phyloP scores from a whole-genome alignment of 2,797 vertebrate species.

The Takifugu rubripes region DNA sequence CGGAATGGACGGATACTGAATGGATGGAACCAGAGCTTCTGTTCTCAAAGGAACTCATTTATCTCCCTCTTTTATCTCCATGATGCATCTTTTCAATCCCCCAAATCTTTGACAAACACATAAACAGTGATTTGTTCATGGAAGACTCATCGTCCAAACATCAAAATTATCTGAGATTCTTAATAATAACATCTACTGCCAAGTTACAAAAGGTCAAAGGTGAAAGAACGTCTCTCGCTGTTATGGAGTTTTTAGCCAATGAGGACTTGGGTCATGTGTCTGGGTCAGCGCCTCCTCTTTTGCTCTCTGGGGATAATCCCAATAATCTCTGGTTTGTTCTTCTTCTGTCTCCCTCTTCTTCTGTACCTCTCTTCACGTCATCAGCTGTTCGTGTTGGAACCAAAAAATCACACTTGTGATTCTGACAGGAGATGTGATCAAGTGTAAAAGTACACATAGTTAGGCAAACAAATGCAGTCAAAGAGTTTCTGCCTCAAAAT shows the following conservation, averaged over 20 bases:
- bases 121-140: conserved; percentile 3
- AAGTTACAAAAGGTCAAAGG: conserved; percentile 67
- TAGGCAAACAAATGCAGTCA: too few species aligned
- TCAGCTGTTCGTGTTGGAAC: too few species aligned
- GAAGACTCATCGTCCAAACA: conserved; percentile 24
- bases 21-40: conserved; percentile 58
- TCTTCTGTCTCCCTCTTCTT: conserved; percentile 9
- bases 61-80: neutral
- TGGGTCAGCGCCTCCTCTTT: conserved; percentile 2
- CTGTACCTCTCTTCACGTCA: too few species aligned
- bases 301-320: conserved; percentile 6
- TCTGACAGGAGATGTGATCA: too few species aligned
- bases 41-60: conserved; percentile 54
- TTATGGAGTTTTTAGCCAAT: conserved; percentile 54
- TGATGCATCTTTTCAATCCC: neutral
- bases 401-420: too few species aligned
- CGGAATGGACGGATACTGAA: conserved; percentile 67
- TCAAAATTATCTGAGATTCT: conserved; percentile 32
- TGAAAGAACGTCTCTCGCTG: conserved; percentile 70
- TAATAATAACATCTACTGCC: conserved; percentile 53
- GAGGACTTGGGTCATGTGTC: conserved; percentile 31
- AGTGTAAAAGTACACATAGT: too few species aligned
- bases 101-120: conserved; percentile 7
- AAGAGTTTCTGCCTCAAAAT: too few species aligned
- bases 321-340: conserved; percentile 3